A percentile compares a stretch with the other conserved stretches of the same genome.
Evolutionary conservation across 2,113 vertebrate genomes (phyloP).

Genomic region (Clarias batrachus): DNA sequence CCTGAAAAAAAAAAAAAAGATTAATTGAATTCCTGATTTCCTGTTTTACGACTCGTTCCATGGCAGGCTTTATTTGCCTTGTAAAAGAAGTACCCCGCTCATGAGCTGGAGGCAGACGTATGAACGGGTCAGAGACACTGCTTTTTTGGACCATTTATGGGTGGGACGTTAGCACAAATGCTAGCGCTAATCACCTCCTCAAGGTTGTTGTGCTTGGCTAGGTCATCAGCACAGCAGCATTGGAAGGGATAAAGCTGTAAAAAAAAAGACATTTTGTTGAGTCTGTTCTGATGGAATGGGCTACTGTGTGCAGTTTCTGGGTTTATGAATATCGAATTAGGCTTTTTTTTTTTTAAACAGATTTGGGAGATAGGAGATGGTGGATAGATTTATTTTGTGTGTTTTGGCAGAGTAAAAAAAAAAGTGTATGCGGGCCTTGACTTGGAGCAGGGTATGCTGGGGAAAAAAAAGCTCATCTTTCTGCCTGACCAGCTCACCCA

Average conservation of each 20-base stretch:
- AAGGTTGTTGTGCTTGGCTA: conserved; percentile 65
- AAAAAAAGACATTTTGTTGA: neutral
- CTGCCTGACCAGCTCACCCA: conserved; percentile 63
- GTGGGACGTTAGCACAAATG: conserved; percentile 44
- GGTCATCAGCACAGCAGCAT: conserved; percentile 15
- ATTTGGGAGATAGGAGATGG: neutral
- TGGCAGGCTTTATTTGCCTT: conserved; percentile 75
- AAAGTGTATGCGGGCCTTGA: neutral
- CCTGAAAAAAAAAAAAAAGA: conserved; percentile 70
- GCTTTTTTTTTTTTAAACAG: conserved; percentile 4
- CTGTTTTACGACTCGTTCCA: conserved; percentile 76
- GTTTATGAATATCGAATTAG: conserved; percentile 28
- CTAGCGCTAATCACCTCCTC: conserved; percentile 70
- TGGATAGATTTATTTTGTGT: neutral
- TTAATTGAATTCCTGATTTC: conserved; percentile 80
- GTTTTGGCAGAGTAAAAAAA: conserved; percentile 61
- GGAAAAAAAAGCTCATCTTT: conserved; percentile 63
- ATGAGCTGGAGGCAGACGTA: conserved; percentile 53
- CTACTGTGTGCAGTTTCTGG: neutral
- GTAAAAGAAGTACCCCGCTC: conserved; percentile 60
- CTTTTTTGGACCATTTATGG: conserved; percentile 66
- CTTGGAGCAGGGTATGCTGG: conserved; percentile 49
- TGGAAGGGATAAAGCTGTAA: conserved; percentile 21
- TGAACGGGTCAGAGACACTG: conserved; percentile 55
- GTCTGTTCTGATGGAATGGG: neutral